Evolutionary conservation across 1,140 invertebrate species (phyloP).

Genomic region (Helicoverpa zea): DNA sequence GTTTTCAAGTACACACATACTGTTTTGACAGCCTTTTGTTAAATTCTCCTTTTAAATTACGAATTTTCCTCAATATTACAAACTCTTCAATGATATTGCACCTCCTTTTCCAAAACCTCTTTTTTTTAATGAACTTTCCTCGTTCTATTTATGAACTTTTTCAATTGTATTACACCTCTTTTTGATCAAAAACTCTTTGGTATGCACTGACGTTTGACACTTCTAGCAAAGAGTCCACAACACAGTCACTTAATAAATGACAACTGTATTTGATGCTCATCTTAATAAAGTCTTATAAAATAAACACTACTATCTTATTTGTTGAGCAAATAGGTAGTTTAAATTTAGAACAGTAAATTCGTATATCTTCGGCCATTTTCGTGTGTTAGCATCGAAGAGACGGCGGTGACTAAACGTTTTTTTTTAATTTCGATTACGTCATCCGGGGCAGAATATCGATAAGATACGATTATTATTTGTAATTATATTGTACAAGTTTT

Average conservation of each 20-base stretch:
- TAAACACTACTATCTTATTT: slow-evolving; percentile 27
- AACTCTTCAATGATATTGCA: neutral
- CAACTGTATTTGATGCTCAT: neutral
- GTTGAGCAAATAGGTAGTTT: slow-evolving; percentile 25
- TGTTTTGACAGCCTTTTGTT: neutral
- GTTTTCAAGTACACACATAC: slow-evolving; percentile 23
- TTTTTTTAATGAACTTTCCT: no score
- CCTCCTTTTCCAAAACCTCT: neutral
- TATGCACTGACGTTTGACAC: slow-evolving; percentile 9
- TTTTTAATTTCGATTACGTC: slow-evolving; percentile 20
- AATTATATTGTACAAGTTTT: neutral
- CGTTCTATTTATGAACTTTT: neutral
- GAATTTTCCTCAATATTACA: neutral
- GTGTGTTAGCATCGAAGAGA: neutral
- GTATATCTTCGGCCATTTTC: slow-evolving; percentile 35
- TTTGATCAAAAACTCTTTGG: neutral
- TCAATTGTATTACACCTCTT: neutral
- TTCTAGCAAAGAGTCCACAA: neutral
- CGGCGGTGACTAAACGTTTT: slow-evolving; percentile 4
- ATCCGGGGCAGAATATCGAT: neutral
- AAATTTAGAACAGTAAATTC: slow-evolving; percentile 24
- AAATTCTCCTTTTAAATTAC: neutral
- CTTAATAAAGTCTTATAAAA: slow-evolving; percentile 13
- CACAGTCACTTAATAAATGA: slow-evolving; percentile 10
- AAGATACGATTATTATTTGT: slow-evolving; percentile 8